Base-by-base conservation (phyloP, 2,113 vertebrate genomes). In the Lepus timidus region DNA sequence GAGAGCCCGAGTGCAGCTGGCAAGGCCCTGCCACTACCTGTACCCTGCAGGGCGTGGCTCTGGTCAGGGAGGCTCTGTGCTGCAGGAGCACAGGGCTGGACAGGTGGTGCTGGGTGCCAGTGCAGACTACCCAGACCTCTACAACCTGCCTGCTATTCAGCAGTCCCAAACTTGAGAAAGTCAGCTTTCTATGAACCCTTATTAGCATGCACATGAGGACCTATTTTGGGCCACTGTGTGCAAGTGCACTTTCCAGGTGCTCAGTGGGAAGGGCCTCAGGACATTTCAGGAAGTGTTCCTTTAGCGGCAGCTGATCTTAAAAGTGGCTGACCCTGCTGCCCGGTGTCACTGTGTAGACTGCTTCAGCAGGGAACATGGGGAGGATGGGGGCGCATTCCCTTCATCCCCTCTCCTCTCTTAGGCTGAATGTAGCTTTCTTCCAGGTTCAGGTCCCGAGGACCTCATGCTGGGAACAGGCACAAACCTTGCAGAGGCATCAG, bases 101-200 rank as follows among this genome's bases (percentile, higher is more conserved):
- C 8, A 0, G 31, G 5, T 2, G 12, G 8, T 29, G 20, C 64
- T 89, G 44, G n/a, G 20, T 0, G 1, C 36, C n/a, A 0, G 16
- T 70, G n/a, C 58, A 8, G 25, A 51, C 76, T 19, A 1, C 31
- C 20, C 29, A 1, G 4, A 9, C 62, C 44, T 33, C 27, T 2
- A 11, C 20, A 4, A 68, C 65, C 33, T 67, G 25, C 73, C 61
- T 19, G 5, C 25, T 27, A 8, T 9, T 16, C 1, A 0, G 44
- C 33, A 36, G 4, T 19, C 62, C 33, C 58, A 64, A 22, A 25
- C 4, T 22, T 23, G 64, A 22, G 61, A 8, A 51, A 70, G 29
- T 4, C 17, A 13, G 6, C 6, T 64, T 58, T n/a, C 19, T 25
- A 70, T 80, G 14, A 81, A 90, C 9, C 10, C 19, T 58, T 58